Percentiles rank a stretch among this genome's conserved stretches.
These are phyloP conservation scores for Temnothorax unifasciatus DNA, from an alignment of 2,888 invertebrate species.

Conservation along the genomic window DNA sequence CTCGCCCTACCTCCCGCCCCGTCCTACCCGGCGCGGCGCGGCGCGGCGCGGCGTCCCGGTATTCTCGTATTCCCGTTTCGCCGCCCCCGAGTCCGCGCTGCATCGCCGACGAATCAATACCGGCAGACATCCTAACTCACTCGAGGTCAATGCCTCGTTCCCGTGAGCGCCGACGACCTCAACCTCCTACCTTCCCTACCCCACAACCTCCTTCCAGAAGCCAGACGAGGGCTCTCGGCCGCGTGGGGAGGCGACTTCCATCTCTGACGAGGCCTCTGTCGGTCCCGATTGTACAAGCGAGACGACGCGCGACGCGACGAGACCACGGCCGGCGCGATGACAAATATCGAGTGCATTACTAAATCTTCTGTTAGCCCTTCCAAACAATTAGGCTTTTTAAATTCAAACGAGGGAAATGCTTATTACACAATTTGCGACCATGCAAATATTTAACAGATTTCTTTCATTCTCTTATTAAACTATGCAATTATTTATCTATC, in stretches of 20 bases:
- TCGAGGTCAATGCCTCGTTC: slow-evolving; percentile 89
- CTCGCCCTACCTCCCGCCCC: slow-evolving; percentile 47
- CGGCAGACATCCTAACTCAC: slow-evolving; percentile 87
- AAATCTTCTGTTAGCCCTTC: not conserved
- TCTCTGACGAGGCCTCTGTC: slow-evolving; percentile 31
- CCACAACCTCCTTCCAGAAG: slow-evolving; percentile 80
- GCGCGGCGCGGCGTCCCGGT: slow-evolving; percentile 73
- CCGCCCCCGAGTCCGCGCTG: slow-evolving; percentile 80
- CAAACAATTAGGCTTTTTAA: not conserved
- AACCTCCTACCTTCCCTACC: slow-evolving; percentile 85
- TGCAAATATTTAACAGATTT: not conserved
- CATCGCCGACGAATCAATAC: slow-evolving; percentile 86
- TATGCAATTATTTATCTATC: not conserved
- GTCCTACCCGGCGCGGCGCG: slow-evolving; percentile 52
- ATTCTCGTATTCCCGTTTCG: slow-evolving; percentile 80
- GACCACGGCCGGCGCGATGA: slow-evolving; percentile 24
- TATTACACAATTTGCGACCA: not conserved
- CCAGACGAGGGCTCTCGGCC: slow-evolving; percentile 75
- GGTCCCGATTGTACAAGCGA: slow-evolving; percentile 24
- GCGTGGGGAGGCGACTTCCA: slow-evolving; percentile 53
- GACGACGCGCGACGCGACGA: slow-evolving; percentile 29
- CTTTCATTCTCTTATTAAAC: not conserved
- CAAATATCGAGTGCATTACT: slow-evolving; percentile 28
- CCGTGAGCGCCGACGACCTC: slow-evolving; percentile 87
- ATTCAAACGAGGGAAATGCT: not conserved